Percentiles rank a stretch among this genome's conserved stretches.
These are phyloP conservation scores for Paracentrotus lividus DNA, from an alignment of 53 echinoderm and acorn worm genomes.

Conservation along the genomic window DNA sequence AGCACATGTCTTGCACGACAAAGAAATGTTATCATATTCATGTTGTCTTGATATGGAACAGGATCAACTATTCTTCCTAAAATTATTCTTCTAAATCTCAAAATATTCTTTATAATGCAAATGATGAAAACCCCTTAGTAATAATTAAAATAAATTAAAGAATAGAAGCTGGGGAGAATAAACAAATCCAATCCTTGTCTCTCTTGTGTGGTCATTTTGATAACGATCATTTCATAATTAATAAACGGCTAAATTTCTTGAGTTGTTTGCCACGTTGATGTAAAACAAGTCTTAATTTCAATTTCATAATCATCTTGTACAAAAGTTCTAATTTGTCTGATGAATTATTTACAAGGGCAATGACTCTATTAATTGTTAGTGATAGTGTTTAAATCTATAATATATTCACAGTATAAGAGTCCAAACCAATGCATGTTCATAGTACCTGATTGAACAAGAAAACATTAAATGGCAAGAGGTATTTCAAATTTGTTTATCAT, in stretches of 20 bases:
- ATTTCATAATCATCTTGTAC: conserved; percentile 6
- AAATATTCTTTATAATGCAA: not conserved
- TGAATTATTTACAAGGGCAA: conserved; percentile 42
- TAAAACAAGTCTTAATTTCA: not conserved
- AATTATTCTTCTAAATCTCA: no score
- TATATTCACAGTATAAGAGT: conserved; percentile 14
- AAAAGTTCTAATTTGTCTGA: not conserved
- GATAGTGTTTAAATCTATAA: not conserved
- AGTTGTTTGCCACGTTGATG: conserved; percentile 29
- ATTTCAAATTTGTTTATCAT: conserved; percentile 60
- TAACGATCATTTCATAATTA: not conserved
- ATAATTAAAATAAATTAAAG: no score
- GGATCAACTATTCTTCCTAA: no score
- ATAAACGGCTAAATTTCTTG: not conserved
- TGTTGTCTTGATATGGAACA: not conserved
- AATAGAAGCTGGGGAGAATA: no score
- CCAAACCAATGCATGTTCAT: conserved; percentile 25
- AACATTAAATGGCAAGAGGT: conserved; percentile 68
- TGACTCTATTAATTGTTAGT: not conserved
- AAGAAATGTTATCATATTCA: not conserved
- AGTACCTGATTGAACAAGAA: conserved; percentile 60
- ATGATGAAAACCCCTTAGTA: no score
- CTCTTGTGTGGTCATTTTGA: not conserved
- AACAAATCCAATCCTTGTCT: not conserved
- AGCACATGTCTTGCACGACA: not conserved